Evolutionary conservation across 2,888 invertebrate species (phyloP), one percentile per base, ranked within the genome.

Genomic region (Agrotis ipsilon): DNA sequence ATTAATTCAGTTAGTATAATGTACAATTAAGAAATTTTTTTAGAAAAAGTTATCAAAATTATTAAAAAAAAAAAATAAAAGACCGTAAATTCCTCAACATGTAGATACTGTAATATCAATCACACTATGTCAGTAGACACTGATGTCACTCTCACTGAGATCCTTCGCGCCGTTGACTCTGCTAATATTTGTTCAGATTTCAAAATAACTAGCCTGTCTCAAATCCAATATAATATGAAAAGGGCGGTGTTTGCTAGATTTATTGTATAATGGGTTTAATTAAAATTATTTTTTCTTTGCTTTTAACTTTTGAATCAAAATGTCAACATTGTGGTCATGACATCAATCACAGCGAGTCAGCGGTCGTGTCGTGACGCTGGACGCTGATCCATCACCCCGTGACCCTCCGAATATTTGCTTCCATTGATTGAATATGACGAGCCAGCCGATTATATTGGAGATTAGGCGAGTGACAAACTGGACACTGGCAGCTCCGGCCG

Each of bases 361-460:
- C 39, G 61, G 19, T 21, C 54, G 52, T 18, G 75, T 55, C 43
- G 19, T 27, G 21, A 57, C 32, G 16, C 39, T 58, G 52, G 13
- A 21, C 32, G 43, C 19, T 43, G 49, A 68, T 78, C 76, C 61
- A 62, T 69, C 81, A 75, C 39, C 46, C 18, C 51, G 19, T 58
- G 58, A 65, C 58, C 80, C 58, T 58, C 19, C 80, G 52, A 80
- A 61, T 65, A 75, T 68, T 80, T 49, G 75, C 45, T 49, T 24
- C 61, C 18, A 46, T 62, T 69, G 64, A 75, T 80, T 69, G 64
- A 75, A 78, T 75, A 65, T 65, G 49, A 68, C 48, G 46, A 58
- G 51, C 61, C 19, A 48, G 19, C 46, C 45, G 61, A 58, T 69
- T 32, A 55, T 58, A 18, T 51, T 19, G 19, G 61, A 65, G 61